Percentiles rank a stretch among this genome's conserved stretches.
Evolutionary conservation across 2,113 vertebrate species (phyloP).

Genomic region (Otolemur garnettii): DNA sequence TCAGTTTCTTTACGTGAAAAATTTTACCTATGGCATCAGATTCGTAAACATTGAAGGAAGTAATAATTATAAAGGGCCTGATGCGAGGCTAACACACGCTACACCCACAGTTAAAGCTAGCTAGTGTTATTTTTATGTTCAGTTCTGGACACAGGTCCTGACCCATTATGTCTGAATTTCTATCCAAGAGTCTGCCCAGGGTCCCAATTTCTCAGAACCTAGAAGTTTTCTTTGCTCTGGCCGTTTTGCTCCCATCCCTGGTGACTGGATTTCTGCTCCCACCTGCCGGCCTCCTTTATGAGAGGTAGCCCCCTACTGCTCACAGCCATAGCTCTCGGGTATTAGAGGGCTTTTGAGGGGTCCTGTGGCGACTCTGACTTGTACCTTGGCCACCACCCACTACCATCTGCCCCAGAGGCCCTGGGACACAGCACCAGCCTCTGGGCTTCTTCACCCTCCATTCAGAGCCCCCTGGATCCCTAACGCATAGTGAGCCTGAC

Average conservation of each 20-base stretch:
- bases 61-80: background rate
- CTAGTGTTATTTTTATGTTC: background rate
- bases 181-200: background rate
- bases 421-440: background rate
- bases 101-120: background rate
- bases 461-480: background rate
- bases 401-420: background rate
- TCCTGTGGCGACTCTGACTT: background rate
- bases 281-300: background rate
- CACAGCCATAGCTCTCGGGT: background rate
- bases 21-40: background rate
- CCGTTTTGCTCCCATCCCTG: background rate
- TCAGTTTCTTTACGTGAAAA: conserved; percentile 35
- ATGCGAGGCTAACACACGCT: no score
- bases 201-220: background rate
- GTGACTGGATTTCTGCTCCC: background rate
- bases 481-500: background rate
- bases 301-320: background rate
- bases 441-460: background rate
- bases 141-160: background rate
- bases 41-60: background rate
- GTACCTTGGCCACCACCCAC: background rate
- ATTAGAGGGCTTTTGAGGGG: background rate
- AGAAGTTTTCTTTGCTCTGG: background rate
- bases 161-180: background rate